Evolutionary conservation across 2,113 vertebrate species (phyloP), one percentile per base, ranked within the genome.

Genomic region (Lepus europaeus): DNA sequence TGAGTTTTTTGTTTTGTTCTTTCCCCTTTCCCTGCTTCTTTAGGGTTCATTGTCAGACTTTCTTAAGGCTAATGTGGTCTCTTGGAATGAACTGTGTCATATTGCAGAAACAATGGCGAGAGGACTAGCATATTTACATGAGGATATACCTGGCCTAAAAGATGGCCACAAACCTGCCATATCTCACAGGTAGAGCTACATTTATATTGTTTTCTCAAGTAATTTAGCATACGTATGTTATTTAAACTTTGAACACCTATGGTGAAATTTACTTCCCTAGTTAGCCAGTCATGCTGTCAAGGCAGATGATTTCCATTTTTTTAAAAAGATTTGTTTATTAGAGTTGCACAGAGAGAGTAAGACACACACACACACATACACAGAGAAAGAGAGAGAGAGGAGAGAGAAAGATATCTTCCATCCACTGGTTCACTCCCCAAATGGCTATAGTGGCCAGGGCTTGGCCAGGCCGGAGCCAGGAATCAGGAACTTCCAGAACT

Each of bases 111-210:
- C 99, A 1, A 99, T 99, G 98, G 99, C 99, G 7, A 98, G 99
- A 61, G 99, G 99, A 94, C 97, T 99, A 97, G 99, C 99, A n/a
- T 99, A 99, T 94, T 99, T 99, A 78, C 99, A 99, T 39, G 99
- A 99, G 97, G 99, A 99, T 95, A 99, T 99, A 96, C 99, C 99
- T 2, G 99, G 99, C 81, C 98, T 99, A 85, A 99, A 99, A 97
- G 99, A 99, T 0, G 99, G 99, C 51, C 99, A 99, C 95, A 99
- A 99, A 96, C 99, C 99, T 1, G 99, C 99, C 96, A 98, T 99
- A 76, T 99, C 99, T 31, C 99, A 99, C 97, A 99, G 99, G 99
- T 99, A 96, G 22, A 49, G 33, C 83, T 89, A 90, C 73, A 95
- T 85, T 94, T 95, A 66, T 82, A n/a, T 93, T 87, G 17, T 86